These are phyloP conservation scores for Pteropus alecto DNA, from an alignment of 2,113 vertebrate species.

Conservation along the genomic window DNA sequence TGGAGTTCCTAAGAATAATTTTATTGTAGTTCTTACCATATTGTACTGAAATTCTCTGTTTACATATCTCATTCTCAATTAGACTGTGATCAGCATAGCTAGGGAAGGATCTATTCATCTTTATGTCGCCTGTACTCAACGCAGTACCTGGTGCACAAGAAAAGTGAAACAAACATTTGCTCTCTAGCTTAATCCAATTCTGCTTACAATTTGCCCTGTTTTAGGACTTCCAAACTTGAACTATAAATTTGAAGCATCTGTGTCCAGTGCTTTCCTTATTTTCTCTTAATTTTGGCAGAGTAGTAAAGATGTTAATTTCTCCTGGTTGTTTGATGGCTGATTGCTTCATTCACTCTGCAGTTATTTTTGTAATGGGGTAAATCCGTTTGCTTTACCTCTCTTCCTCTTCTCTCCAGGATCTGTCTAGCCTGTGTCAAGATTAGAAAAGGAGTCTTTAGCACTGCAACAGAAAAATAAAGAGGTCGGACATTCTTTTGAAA, in stretches of 20 bases:
- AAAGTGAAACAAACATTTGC: neutral
- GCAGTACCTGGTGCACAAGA: neutral
- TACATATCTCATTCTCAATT: neutral
- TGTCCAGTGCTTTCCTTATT: neutral
- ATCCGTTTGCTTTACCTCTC: neutral
- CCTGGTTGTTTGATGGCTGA: neutral
- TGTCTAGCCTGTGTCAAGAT: neutral
- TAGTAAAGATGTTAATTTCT: neutral
- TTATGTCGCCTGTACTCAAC: neutral
- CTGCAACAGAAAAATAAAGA: neutral
- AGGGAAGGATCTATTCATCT: neutral
- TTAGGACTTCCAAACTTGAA: neutral
- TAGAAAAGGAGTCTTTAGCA: neutral
- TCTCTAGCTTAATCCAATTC: neutral
- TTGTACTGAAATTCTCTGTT: neutral
- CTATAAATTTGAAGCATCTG: neutral
- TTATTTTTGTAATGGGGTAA: neutral
- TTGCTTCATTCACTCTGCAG: neutral
- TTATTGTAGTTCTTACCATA: neutral
- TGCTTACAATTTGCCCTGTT: neutral
- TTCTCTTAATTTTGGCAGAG: neutral
- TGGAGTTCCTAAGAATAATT: neutral
- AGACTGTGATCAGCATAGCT: neutral
- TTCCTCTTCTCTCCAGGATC: neutral
- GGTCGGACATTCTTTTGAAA: neutral